A percentile compares a stretch with the other conserved stretches of the same genome.
These are phyloP conservation scores for Julus scanicus DNA, from an alignment of 2,888 invertebrate species.

Conservation along the genomic window DNA sequence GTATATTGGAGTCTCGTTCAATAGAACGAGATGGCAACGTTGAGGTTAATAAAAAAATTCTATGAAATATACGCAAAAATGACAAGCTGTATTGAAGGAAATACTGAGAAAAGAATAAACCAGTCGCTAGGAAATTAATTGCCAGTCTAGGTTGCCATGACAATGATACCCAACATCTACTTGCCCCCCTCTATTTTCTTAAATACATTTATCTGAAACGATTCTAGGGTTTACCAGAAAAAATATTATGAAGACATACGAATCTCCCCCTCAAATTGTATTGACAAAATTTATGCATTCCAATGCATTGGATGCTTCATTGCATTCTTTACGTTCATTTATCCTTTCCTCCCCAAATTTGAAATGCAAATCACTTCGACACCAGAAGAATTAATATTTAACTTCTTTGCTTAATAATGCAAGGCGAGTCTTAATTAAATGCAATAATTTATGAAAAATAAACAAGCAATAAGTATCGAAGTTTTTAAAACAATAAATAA, in stretches of 20 bases:
- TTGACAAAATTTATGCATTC: too few species aligned
- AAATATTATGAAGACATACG: not conserved
- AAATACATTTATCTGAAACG: not conserved
- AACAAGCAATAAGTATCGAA: too few species aligned
- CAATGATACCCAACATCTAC: slow-evolving; percentile 6
- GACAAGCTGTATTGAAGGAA: not conserved
- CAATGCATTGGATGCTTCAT: not conserved
- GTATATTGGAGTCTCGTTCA: too few species aligned
- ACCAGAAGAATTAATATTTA: too few species aligned
- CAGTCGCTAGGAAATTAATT: slow-evolving; percentile 38
- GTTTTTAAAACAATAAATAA: too few species aligned
- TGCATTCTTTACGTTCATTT: not conserved
- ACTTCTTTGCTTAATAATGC: too few species aligned
- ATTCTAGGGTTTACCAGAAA: not conserved
- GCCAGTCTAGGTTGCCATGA: slow-evolving; percentile 8
- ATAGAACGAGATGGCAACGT: not conserved
- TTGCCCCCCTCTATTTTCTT: not conserved
- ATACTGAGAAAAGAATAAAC: not conserved
- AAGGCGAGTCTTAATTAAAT: too few species aligned
- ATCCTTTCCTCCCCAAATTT: not conserved
- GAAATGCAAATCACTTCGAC: not conserved
- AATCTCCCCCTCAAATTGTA: not conserved
- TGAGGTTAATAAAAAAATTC: not conserved
- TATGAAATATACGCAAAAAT: not conserved
- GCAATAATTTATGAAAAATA: too few species aligned